Percentiles rank a stretch among this genome's conserved stretches.
Evolutionary conservation across 2,113 vertebrate genomes (phyloP).

Genomic region (Neodontobutis hainanensis): DNA sequence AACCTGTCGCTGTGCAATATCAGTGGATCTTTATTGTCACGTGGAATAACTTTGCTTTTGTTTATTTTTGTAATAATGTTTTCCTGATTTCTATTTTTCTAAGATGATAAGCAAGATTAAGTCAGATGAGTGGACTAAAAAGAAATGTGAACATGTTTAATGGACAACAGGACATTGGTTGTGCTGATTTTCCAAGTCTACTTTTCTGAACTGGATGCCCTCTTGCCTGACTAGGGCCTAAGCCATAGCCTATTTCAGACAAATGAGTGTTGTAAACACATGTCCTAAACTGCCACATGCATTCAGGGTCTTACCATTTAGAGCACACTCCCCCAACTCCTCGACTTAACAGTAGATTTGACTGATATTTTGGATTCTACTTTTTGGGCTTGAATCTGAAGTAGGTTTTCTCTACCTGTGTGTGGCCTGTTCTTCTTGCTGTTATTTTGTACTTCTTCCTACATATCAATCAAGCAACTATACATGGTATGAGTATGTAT

Average conservation of each 20-base stretch:
- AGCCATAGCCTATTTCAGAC: constrained; percentile 69
- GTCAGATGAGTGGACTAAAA: constrained; percentile 15
- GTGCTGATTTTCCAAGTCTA: constrained; percentile 26
- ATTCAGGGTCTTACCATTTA: constrained; percentile 45
- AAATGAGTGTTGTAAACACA: constrained; percentile 24
- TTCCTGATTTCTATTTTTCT: constrained; percentile 81
- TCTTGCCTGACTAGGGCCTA: constrained; percentile 52
- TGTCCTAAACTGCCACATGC: constrained; percentile 28
- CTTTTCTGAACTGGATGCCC: constrained; percentile 29
- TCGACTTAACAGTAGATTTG: constrained; percentile 23
- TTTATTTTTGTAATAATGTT: constrained; percentile 79
- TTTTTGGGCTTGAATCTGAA: constrained; percentile 43
- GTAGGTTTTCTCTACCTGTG: constrained; percentile 64
- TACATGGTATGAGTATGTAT: constrained; percentile 41
- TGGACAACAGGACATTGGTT: constrained; percentile 6
- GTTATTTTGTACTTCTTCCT: constrained; percentile 63
- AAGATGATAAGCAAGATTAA: constrained; percentile 33
- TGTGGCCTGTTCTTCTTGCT: constrained; percentile 70
- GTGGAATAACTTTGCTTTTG: constrained; percentile 65
- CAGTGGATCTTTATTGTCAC: constrained; percentile 51
- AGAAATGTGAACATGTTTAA: constrained; percentile 11
- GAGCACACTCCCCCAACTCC: constrained; percentile 9
- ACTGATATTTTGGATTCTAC: constrained; percentile 34
- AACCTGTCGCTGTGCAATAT: constrained; percentile 74
- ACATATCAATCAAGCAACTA: constrained; percentile 66